Percentiles rank a stretch among this genome's conserved stretches.
Conservation (phyloP, 2,797 vertebrate genomes). For the Pangasius mekongensis region DNA sequence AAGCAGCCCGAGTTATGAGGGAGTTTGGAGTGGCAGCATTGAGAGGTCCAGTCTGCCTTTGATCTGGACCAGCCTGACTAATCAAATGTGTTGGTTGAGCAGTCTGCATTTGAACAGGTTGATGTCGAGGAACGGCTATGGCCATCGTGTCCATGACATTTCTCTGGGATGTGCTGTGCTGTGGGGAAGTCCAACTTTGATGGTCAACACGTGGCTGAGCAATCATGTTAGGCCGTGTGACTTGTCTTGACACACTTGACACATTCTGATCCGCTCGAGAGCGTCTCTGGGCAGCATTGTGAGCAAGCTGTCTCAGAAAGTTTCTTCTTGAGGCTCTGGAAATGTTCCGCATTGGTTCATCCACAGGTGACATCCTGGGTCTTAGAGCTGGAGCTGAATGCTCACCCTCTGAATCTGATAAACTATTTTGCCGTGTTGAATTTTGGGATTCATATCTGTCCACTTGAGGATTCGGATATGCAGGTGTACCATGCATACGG, state of each 20-base stretch:
- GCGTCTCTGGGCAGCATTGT: constrained; percentile 45
- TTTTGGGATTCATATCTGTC: constrained; percentile 48
- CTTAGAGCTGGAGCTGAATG: constrained; percentile 39
- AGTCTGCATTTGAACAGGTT: constrained; percentile 37
- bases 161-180: constrained; percentile 41
- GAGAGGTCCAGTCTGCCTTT: constrained; percentile 51
- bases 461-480: constrained; percentile 66
- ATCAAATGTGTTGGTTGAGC: constrained; percentile 47
- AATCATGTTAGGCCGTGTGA: constrained; percentile 60
- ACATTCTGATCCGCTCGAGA: constrained; percentile 53
- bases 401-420: constrained; percentile 28
- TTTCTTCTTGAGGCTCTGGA: constrained; percentile 45
- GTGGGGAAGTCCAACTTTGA: constrained; percentile 55
- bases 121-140: constrained; percentile 52
- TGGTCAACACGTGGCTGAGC: constrained; percentile 16
- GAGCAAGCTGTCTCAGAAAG: constrained; percentile 37
- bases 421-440: constrained; percentile 39
- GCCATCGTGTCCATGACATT: constrained; percentile 67
- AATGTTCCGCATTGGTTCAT: constrained; percentile 45
- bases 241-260: constrained; percentile 60
- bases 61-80: constrained; percentile 50
- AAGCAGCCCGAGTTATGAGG: constrained; percentile 64
- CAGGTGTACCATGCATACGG: constrained; percentile 70
- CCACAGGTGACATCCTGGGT: constrained; percentile 35
- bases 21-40: constrained; percentile 38